A percentile compares a stretch with the other conserved stretches of the same genome.
Evolutionary conservation across 1,140 invertebrate genomes (phyloP).

Genomic region (Platyscapa corneri): DNA sequence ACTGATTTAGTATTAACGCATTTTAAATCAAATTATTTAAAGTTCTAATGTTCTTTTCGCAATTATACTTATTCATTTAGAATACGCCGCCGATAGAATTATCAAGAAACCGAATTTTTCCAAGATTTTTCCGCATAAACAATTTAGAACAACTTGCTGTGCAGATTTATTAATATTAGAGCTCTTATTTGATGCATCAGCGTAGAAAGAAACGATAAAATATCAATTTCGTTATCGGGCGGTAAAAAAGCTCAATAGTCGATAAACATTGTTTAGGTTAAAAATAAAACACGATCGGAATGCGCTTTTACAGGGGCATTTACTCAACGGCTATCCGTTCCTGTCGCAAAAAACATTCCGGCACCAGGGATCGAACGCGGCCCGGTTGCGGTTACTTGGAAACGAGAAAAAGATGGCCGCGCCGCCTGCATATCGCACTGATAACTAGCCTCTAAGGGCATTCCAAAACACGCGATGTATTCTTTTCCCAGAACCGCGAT

Average conservation of each 20-base stretch:
- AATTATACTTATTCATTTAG: too few relatives aligned
- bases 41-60: too few relatives aligned
- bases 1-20: too few relatives aligned
- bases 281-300: too few relatives aligned
- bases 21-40: too few relatives aligned
- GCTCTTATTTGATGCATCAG: background rate
- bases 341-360: too few relatives aligned
- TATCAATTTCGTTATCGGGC: background rate
- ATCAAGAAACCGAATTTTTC: background rate
- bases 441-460: too few relatives aligned
- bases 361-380: too few relatives aligned
- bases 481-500: background rate
- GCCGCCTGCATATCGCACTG: background rate
- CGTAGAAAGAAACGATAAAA: background rate
- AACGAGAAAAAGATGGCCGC: conserved; percentile 7
- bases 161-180: background rate
- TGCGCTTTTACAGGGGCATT: too few relatives aligned
- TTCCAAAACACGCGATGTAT: too few relatives aligned
- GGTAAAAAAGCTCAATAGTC: background rate
- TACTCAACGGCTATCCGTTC: too few relatives aligned
- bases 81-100: background rate
- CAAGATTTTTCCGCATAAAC: background rate
- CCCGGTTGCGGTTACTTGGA: background rate
- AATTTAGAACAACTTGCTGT: background rate
- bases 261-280: too few relatives aligned